Percentiles rank a stretch among this genome's conserved stretches.
Conservation (phyloP, 1,140 invertebrate genomes). For the Drosophila kohkoa region DNA sequence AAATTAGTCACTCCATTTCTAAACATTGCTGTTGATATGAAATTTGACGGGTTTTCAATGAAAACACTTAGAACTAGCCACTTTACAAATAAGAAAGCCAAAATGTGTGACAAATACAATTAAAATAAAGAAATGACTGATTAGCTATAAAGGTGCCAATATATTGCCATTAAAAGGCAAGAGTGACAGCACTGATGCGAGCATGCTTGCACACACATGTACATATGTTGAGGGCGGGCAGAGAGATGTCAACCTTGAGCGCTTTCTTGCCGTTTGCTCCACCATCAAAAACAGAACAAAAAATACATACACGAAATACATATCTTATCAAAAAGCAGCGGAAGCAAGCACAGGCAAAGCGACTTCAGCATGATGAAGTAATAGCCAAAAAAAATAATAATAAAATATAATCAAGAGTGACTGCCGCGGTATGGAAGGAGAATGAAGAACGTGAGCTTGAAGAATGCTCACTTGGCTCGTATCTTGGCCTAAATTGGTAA, state of each 20-base stretch:
- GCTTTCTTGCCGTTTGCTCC: constrained; percentile 55
- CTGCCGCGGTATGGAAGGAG: constrained; percentile 6
- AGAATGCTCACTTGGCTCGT: constrained; percentile 43
- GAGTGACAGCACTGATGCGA: not conserved
- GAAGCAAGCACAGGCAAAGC: constrained; percentile 50
- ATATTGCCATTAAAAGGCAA: too few species aligned
- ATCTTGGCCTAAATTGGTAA: constrained; percentile 68
- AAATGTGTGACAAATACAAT: too few species aligned
- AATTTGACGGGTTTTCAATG: too few species aligned
- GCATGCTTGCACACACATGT: not conserved
- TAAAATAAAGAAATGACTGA: too few species aligned
- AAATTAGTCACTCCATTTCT: too few species aligned
- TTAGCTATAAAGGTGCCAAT: too few species aligned
- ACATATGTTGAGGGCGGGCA: constrained; percentile 31
- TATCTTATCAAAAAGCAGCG: constrained; percentile 65
- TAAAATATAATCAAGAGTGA: constrained; percentile 62
- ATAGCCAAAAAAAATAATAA: constrained; percentile 63
- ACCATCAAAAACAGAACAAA: not conserved
- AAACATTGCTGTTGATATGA: too few species aligned
- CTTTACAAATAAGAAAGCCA: too few species aligned
- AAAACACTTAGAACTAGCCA: too few species aligned
- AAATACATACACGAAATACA: constrained; percentile 27
- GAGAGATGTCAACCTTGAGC: constrained; percentile 68
- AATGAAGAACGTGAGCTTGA: constrained; percentile 31
- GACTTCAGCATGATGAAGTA: constrained; percentile 64